These are phyloP conservation scores for Hassar affinis DNA, from an alignment of 2,113 vertebrate genomes.

Conservation along the genomic window DNA sequence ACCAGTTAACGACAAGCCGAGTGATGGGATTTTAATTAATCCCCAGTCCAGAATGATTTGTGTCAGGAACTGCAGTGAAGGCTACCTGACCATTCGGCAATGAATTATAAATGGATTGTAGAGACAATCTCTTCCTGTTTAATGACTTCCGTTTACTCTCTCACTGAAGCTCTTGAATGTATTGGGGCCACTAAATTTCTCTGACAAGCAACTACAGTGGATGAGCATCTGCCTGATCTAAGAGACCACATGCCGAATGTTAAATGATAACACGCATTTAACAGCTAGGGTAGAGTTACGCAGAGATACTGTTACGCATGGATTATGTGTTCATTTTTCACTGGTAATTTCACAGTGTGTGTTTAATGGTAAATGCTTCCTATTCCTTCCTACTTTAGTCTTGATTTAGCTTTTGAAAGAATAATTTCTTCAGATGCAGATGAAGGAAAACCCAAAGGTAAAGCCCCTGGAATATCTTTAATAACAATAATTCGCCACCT, in stretches of 20 bases:
- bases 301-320: neutral
- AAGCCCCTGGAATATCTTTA: neutral
- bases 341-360: neutral
- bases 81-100: constrained; percentile 34
- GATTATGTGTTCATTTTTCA: neutral
- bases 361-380: neutral
- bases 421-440: neutral
- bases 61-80: constrained; percentile 3
- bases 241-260: neutral
- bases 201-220: neutral
- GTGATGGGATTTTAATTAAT: constrained; percentile 24
- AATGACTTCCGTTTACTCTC: constrained; percentile 27
- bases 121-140: constrained; percentile 25
- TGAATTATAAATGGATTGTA: constrained; percentile 34
- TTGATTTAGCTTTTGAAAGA: constrained; percentile 1
- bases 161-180: constrained; percentile 4
- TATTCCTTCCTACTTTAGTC: neutral
- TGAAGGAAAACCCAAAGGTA: neutral
- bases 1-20: neutral
- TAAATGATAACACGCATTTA: neutral
- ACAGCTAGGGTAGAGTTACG: too few relatives aligned
- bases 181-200: constrained; percentile 2
- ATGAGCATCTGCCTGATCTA: constrained; percentile 6
- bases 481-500: neutral
- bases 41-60: constrained; percentile 22